A percentile compares a stretch with the other conserved stretches of the same genome.
phyloP scores from a whole-genome alignment of 2,888 invertebrate species.

The Drosophila mimica region DNA sequence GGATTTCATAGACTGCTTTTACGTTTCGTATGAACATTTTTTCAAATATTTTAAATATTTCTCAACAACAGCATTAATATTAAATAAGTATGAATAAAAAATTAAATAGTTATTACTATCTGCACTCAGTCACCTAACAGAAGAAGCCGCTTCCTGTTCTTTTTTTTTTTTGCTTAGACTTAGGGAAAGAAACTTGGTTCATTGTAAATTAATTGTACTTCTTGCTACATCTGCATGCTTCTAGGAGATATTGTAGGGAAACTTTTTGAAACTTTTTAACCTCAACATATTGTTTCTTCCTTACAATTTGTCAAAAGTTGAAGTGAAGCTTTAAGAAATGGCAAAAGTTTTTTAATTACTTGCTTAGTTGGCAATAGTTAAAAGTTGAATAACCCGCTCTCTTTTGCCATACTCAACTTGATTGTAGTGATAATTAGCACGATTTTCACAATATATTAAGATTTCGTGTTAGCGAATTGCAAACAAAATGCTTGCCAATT shows the following conservation, averaged over 20 bases:
- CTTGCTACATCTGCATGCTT: constrained; percentile 19
- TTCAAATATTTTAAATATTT: not conserved
- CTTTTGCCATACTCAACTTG: constrained; percentile 6
- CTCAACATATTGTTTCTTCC: constrained; percentile 13
- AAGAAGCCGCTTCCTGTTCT: not conserved
- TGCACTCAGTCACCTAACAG: not conserved
- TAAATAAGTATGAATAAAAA: constrained; percentile 28
- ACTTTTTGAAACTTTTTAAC: constrained; percentile 14
- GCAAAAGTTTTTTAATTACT: constrained; percentile 69
- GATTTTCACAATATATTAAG: constrained; percentile 2
- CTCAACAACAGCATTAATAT: not conserved
- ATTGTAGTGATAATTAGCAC: not conserved
- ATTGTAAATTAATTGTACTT: constrained; percentile 60
- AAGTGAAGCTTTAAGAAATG: constrained; percentile 12
- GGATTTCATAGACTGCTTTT: not conserved
- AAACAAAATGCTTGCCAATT: constrained; percentile 42
- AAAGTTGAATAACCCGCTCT: constrained; percentile 41
- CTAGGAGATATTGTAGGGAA: not conserved
- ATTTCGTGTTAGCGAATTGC: constrained; percentile 18
- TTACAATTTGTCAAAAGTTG: constrained; percentile 43
- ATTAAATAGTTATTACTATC: not conserved
- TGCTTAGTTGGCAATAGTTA: constrained; percentile 38
- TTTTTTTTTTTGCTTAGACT: constrained; percentile 1
- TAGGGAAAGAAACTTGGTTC: constrained; percentile 6
- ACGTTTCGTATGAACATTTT: not conserved